Evolutionary conservation across 2,113 vertebrate species (phyloP), one percentile per base, ranked within the genome.

Genomic region (Poeciliopsis prolifica): DNA sequence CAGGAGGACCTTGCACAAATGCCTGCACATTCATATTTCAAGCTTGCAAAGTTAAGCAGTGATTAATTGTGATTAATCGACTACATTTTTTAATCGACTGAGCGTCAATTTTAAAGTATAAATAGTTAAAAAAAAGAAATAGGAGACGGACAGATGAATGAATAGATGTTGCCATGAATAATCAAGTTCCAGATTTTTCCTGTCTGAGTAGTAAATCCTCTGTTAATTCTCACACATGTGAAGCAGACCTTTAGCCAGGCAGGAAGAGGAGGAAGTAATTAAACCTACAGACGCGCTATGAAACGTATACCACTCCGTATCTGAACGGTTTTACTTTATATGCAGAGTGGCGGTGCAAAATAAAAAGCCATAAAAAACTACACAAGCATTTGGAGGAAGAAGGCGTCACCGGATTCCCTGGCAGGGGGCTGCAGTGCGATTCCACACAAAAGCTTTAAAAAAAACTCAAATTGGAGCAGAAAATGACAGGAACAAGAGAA

Each of bases 301-400:
- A 75, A 77, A 61, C 73, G 54, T 54, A 77, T 48, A 75, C 19
- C 31, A 63, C 13, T 84, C 61, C 44, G 8, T 60, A 54, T 37
- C 40, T 71, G 76, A 68, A 74, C 37, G 42, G 44, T 3, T 62
- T 69, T 40, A 30, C 68, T 73, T 62, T 66, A 61, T 3, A 29
- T 30, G 30, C 51, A 58, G 51, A 58, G n/a, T n/a, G 51, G 24
- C 10, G 9, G 22, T 58, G 24, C 10, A 24, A 63, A 35, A 26
- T 68, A 33, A 42, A 61, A 72, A 69, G 44, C 44, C 14, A 19
- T 48, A 48, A 48, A 48, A 48, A 48, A 48, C 44, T 48, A 19
- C 44, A 48, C 17, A 48, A 48, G 44, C 5, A 17, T 19, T 6
- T 48, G 44, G 44, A 19, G 44, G 44, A 37, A 48, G 17, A 19